These are phyloP conservation scores for Engystomops pustulosus DNA, from an alignment of 2,113 vertebrate species.

Conservation along the genomic window DNA sequence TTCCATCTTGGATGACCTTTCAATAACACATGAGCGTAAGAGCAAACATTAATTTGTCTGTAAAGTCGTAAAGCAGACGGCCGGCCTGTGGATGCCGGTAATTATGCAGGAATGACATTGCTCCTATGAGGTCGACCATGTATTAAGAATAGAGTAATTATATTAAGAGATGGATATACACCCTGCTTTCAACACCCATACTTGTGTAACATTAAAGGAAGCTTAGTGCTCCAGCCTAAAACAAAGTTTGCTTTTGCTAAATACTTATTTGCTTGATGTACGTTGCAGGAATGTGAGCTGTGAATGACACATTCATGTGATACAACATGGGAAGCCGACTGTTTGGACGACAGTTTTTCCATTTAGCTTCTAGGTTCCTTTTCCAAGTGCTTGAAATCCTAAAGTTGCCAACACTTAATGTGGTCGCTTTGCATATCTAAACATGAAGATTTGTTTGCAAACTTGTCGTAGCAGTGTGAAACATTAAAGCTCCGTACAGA, in stretches of 20 bases:
- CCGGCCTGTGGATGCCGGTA: not conserved
- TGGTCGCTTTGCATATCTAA: not conserved
- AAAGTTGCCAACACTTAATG: constrained; percentile 3
- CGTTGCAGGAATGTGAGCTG: constrained; percentile 61
- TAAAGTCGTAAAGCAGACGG: constrained; percentile 17
- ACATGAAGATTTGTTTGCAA: not conserved
- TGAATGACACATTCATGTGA: constrained; percentile 57
- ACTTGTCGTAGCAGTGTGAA: not conserved
- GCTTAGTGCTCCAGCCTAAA: constrained; percentile 34
- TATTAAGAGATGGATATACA: constrained; percentile 27
- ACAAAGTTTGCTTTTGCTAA: constrained; percentile 59
- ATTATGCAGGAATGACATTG: constrained; percentile 56
- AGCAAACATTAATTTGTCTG: constrained; percentile 28
- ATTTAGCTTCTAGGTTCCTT: constrained; percentile 57
- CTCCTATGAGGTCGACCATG: constrained; percentile 24
- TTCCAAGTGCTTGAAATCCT: constrained; percentile 4
- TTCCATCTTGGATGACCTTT: constrained; percentile 17
- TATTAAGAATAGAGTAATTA: constrained; percentile 46
- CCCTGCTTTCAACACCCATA: not conserved
- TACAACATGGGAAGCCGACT: constrained; percentile 53
- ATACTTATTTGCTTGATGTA: constrained; percentile 57
- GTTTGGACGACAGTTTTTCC: constrained; percentile 57
- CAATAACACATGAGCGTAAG: not conserved
- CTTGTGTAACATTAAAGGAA: constrained; percentile 49
- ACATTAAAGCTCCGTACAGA: not conserved